Base-by-base conservation (phyloP, 2,888 invertebrate species). In the Drosophila pseudotakahashii region DNA sequence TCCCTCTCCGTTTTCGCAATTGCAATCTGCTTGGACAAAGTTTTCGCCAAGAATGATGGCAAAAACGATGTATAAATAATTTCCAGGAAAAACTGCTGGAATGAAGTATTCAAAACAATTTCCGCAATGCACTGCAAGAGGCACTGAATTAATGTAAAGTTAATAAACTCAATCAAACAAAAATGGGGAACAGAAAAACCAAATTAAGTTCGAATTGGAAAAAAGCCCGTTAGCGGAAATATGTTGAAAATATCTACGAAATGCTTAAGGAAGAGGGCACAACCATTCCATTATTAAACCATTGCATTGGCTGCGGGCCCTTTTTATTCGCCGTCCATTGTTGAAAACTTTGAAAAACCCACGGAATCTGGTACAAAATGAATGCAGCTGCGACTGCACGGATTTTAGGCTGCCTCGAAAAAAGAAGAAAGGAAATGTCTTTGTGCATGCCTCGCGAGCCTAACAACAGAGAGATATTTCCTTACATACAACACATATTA, bases 51-150 rank as follows among this genome's bases (percentile, higher is more conserved):
- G 47, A 39, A 53, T 42, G 68, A 64, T 67, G 61, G 47, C 13
- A 39, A 26, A 58, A 72, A 64, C 55, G 30, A 45, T 37, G 52
- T 45, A 55, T 50, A 78, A 60, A 68, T 69, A 61, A 74, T 66
- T 75, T 58, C 52, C 39, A 44, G 60, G 45, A 59, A 68, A 80
- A 77, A 76, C 60, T 73, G 68, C 57, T 58, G 64, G 81, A 81
- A 81, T 78, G 77, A 84, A 84, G 81, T 84, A 84, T 86, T 86
- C 87, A 81, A 76, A 79, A 79, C 83, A 76, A 84, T 84, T 84
- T 84, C 84, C 84, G 78, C 45, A 67, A 48, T 55, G 71, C 66
- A 64, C 32, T 41, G 67, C 62, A 51, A 69, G 32, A 36, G 66
- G 42, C 47, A 41, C 50, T n/a, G 57, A 75, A 72, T 79, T 78